phyloP scores from a whole-genome alignment of 30 jellyfish, hydroid and myxozoan genomes.

The Aurelia sp. region DNA sequence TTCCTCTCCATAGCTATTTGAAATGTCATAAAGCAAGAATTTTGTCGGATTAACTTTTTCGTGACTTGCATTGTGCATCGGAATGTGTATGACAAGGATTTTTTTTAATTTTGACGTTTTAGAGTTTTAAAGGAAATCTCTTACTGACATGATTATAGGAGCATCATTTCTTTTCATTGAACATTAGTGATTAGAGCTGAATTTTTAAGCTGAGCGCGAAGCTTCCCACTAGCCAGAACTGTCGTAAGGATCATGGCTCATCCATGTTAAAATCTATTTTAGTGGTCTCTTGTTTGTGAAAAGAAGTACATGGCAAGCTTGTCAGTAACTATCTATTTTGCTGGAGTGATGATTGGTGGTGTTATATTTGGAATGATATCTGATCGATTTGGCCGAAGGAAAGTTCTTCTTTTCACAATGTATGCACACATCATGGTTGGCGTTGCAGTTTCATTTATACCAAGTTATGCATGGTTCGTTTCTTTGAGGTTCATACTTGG shows the following conservation, averaged over 20 bases:
- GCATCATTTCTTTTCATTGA: too few species aligned
- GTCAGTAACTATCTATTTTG: constrained; percentile 87
- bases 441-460: constrained; percentile 70
- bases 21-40: too few species aligned
- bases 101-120: too few species aligned
- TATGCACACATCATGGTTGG: constrained; percentile 83
- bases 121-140: too few species aligned
- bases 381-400: constrained; percentile 87
- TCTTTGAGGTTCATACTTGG: constrained; percentile 78
- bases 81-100: too few species aligned
- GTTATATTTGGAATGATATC: constrained; percentile 83
- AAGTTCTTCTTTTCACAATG: constrained; percentile 71
- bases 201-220: too few species aligned
- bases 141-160: too few species aligned
- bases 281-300: constrained; percentile 92
- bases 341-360: constrained; percentile 97
- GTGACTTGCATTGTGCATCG: too few species aligned
- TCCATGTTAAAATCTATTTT: not conserved
- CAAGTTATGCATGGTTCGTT: constrained; percentile 68
- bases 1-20: too few species aligned
- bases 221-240: too few species aligned
- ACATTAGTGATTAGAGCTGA: too few species aligned
- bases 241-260: not conserved
- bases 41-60: too few species aligned
- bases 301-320: constrained; percentile 69